Conservation (phyloP, 2,888 invertebrate species). For the Dynastes grantii region DNA sequence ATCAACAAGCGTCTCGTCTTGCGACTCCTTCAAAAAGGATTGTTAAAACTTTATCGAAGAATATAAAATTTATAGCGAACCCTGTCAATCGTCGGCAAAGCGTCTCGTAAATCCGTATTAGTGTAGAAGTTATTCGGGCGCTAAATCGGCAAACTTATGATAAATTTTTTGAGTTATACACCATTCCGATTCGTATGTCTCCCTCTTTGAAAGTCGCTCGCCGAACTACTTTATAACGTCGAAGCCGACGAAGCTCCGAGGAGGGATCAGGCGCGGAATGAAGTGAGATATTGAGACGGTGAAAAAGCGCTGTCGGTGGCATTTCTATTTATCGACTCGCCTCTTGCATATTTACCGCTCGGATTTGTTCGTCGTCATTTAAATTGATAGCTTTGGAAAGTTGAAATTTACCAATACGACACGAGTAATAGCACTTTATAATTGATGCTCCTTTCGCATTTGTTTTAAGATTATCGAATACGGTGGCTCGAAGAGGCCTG, state of each 20-base stretch:
- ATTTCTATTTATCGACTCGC: neutral
- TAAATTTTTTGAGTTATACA: constrained; percentile 44
- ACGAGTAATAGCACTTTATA: no score
- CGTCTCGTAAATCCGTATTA: constrained; percentile 39
- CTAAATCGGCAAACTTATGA: constrained; percentile 42
- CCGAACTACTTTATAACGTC: constrained; percentile 1
- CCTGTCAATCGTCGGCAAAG: constrained; percentile 39
- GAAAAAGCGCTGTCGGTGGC: neutral
- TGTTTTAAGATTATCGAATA: no score
- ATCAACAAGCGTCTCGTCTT: constrained; percentile 5
- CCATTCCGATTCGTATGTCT: constrained; percentile 28
- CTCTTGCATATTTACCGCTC: neutral
- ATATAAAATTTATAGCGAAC: constrained; percentile 37
- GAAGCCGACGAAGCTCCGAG: neutral
- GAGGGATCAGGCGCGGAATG: constrained; percentile 6
- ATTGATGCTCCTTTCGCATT: no score
- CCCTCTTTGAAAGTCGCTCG: constrained; percentile 13
- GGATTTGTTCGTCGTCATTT: constrained; percentile 7
- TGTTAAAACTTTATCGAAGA: constrained; percentile 26
- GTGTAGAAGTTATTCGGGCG: constrained; percentile 33
- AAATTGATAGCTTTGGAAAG: neutral
- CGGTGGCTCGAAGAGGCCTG: no score
- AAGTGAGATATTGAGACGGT: constrained; percentile 9
- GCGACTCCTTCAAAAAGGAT: neutral
- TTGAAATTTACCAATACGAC: neutral